Evolutionary conservation across 2,797 vertebrate genomes (phyloP), one percentile per base, ranked within the genome.

Genomic region (Galago senegalensis): DNA sequence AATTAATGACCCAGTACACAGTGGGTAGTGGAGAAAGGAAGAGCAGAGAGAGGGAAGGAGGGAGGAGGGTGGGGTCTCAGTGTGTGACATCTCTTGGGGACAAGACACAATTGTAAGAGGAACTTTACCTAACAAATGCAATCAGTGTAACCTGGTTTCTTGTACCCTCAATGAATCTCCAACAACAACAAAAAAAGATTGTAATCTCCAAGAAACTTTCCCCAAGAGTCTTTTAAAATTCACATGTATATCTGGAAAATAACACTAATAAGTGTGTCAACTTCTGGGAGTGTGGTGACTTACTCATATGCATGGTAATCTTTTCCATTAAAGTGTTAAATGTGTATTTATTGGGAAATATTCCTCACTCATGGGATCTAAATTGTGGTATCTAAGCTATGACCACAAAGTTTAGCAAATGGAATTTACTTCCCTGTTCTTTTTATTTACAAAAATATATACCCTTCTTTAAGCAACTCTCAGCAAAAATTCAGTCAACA

Each of bases 181-280:
- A 49, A 49, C 13, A 49, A 49, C 3, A 13, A 49, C 3, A 3
- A 49, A 49, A 12, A 49, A 53, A 53, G 5, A 49, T 13, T 72
- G 7, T 53, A 77, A 34, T 87, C 21, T n/a, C 84, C 13, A 67
- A 93, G 31, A 89, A 88, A 87, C 46, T 46, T 23, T 63, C 75
- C 40, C 72, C n/a, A 61, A 80, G 14, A 10, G 3, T 53, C 14
- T 87, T 91, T 85, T 43, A 7, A 43, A 43, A 43, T 43, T 49
- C 85, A 97, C 83, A 34, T 89, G 27, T 14, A 6, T 31, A 49
- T 23, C 81, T 89, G 69, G 84, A 95, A 95, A 94, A 84, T n/a
- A 61, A 49, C 69, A 21, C 43, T 43, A 65, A 73, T 31, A 20
- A 7, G 2, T 18, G 23, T 29, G 49, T 81, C 40, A 87, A 7